Percentiles rank a stretch among this genome's conserved stretches.
Conservation (phyloP, 2,797 vertebrate genomes). For the Craterocephalus amniculus region DNA sequence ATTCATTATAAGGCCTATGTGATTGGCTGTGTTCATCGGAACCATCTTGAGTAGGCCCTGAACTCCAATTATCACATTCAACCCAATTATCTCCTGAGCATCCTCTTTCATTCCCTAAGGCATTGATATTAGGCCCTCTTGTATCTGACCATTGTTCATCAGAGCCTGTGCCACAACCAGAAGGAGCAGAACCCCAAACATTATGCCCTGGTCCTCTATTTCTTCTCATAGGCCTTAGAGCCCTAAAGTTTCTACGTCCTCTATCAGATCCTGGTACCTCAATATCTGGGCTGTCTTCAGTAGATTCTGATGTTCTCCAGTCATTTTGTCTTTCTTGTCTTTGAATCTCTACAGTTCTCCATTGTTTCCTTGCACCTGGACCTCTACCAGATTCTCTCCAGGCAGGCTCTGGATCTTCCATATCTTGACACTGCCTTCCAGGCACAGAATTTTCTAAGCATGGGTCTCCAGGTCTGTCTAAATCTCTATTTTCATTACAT, state of each 20-base stretch:
- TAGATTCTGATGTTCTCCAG: constrained; percentile 40
- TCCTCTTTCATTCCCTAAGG: constrained; percentile 30
- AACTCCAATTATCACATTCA: constrained; percentile 16
- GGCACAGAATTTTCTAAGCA: constrained; percentile 26
- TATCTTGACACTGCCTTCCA: constrained; percentile 38
- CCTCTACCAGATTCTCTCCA: constrained; percentile 41
- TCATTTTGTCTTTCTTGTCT: constrained; percentile 46
- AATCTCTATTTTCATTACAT: constrained; percentile 29
- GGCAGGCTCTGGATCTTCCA: constrained; percentile 20
- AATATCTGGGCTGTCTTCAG: constrained; percentile 35
- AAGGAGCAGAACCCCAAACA: constrained; percentile 21
- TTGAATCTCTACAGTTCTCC: constrained; percentile 32
- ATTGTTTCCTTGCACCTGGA: constrained; percentile 21
- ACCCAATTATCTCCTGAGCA: constrained; percentile 44
- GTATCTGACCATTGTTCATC: constrained; percentile 48
- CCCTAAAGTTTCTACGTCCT: constrained; percentile 37
- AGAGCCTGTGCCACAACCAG: constrained; percentile 31
- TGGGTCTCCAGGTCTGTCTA: constrained; percentile 19
- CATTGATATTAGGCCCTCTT: constrained; percentile 34
- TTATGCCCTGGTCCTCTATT: constrained; percentile 37
- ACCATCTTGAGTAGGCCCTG: constrained; percentile 13
- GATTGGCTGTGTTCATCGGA: constrained; percentile 29
- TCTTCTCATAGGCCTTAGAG: constrained; percentile 42
- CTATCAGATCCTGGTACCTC: constrained; percentile 24
- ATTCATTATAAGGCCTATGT: constrained; percentile 32